Base-by-base conservation (phyloP, 2,113 vertebrate species). In the Poecilia latipinna region DNA sequence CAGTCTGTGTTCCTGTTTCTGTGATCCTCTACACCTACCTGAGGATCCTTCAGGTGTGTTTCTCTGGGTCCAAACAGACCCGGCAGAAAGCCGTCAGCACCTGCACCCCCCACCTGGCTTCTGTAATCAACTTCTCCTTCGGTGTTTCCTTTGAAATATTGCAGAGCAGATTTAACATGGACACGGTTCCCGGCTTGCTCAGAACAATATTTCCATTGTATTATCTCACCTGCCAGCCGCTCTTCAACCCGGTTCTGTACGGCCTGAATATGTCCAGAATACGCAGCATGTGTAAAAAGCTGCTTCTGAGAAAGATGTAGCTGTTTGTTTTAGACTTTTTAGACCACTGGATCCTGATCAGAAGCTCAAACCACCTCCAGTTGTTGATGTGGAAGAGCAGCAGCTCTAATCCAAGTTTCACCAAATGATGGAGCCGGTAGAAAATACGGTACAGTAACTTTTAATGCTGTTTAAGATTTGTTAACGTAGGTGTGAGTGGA, bases 101-200 rank as follows among this genome's bases (percentile, higher is more conserved):
- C 39, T 87, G 82, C 64, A 37, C 67, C 1, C 88, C 88, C 68
- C 85, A 89, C 24, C 66, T 87, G 0, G 22, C 8, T 0, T 81
- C 82, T 0, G 75, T 89, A 0, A 0, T 87, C 0, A 72, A 77
- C 65, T 82, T 68, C 4, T 65, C 35, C 0, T 72, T 63, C 1
- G 70, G 79, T 0, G n/a, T 7, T 5, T 28, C 0, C 1, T 82
- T 77, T 44, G 42, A 82, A 19, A 61, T 77, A 0, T 0, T 68
- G 0, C 75, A 82, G 62, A 66, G 39, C 62, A 70, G 80, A 1
- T 82, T 74, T 19, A 0, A 78, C 2, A 69, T 63, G 54, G 63
- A 0, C 1, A 4, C 1, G 4, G 4, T 24, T 54, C 51, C 51
- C 8, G 6, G 2, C 24, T 8, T 54, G 1, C 22, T 24, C 8